Evolutionary conservation across 2,888 invertebrate species (phyloP), one percentile per base, ranked within the genome.

Genomic region (Erebia epiphron): DNA sequence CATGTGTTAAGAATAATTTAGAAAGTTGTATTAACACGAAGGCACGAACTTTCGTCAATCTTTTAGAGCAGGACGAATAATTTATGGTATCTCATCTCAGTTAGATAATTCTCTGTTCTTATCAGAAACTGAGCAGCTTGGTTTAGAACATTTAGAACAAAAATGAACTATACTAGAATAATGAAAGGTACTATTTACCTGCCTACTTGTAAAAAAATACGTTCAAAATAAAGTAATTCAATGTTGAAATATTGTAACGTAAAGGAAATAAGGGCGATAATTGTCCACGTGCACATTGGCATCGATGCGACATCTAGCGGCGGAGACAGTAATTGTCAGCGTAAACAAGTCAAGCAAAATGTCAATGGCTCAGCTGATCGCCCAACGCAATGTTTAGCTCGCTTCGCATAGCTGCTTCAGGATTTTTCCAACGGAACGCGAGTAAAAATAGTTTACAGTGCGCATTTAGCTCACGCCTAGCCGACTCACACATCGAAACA

Each of bases 301-400:
- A 43, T 13, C 14, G 66, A 49, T 54, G 67, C 90, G 93, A 89
- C 93, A 92, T 91, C 93, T 92, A 86, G 81, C 83, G 89, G 80
- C 76, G 70, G 70, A 72, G 74, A 74, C 75, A 74, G 82, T 78
- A 89, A 79, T 82, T 83, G 75, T 73, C 78, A 82, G 80, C 80
- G 92, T 92, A 93, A 93, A 93, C 92, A 93, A 89, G 87, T 86
- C 89, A 90, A 88, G 86, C 79, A 78, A 83, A 87, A 86, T 86
- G 89, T 88, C 90, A 90, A 83, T 83, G 79, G 86, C 91, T 89
- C 93, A 93, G 93, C 93, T 93, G 93, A 92, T 92, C 89, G 84
- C 82, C 86, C 85, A 21, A 26, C 56, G 56, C 56, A 9, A 21
- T 13, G 82, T 80, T 67, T 80, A 73, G 81, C 78, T 79, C 78